phyloP scores from a whole-genome alignment of 2,888 invertebrate genomes.

The Lingula anatina region DNA sequence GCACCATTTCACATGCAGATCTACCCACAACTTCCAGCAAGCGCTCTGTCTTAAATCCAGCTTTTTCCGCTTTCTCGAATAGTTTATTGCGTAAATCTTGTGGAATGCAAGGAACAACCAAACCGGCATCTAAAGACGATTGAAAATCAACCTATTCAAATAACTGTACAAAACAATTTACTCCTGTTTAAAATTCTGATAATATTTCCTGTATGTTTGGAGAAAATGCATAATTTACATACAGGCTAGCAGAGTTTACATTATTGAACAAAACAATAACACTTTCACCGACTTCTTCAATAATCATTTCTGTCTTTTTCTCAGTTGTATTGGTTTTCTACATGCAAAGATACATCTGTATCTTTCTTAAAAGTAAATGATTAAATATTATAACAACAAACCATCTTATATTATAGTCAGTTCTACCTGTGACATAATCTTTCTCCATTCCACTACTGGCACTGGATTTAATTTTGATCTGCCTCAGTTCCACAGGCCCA shows the following conservation, averaged over 20 bases:
- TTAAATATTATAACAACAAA: not conserved
- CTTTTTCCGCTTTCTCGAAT: slow-evolving; percentile 65
- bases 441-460: slow-evolving; percentile 46
- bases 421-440: slow-evolving; percentile 64
- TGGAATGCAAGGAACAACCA: slow-evolving; percentile 72
- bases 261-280: not conserved
- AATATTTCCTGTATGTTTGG: no score
- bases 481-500: slow-evolving; percentile 62
- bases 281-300: not conserved
- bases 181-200: not conserved
- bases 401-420: not conserved
- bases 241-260: no score
- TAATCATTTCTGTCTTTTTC: not conserved
- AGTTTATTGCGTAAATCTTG: slow-evolving; percentile 64
- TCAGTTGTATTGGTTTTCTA: not conserved
- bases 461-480: slow-evolving; percentile 67
- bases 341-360: not conserved
- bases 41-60: slow-evolving; percentile 65
- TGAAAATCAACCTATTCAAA: no score
- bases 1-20: slow-evolving; percentile 77
- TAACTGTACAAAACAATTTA: no score
- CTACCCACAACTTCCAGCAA: slow-evolving; percentile 74
- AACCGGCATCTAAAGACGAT: slow-evolving; percentile 64
- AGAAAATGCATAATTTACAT: no score
- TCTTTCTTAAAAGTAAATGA: not conserved